Evolutionary conservation across 53 echinoderm and acorn worm genomes (phyloP), one percentile per base, ranked within the genome.

Genomic region (Hippasteria phrygiana): DNA sequence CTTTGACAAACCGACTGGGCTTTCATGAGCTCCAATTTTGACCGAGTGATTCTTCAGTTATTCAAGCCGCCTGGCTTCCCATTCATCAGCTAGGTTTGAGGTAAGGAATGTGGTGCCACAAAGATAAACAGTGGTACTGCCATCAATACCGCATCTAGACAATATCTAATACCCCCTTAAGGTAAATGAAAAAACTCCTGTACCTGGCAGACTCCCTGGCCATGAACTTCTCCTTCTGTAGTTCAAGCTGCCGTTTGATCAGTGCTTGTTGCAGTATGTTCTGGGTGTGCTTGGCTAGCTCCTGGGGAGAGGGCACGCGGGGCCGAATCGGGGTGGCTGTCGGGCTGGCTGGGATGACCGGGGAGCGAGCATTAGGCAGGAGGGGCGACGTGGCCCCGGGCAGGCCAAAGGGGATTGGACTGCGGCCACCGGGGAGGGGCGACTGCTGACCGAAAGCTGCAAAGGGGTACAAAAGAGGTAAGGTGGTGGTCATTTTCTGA

Each of bases 261-360:
- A 96, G 75, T 3, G 99, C 99, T 83, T 99, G 96, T 76, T 99
- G 99, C 81, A 95, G 75, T 80, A 99, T 99, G 75, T 88, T 94
- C 93, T 99, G 99, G 46, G 99, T 99, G 91, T 99, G 99, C 45
- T 94, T 96, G 38, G 94, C 99, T 59, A 99, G 90, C 90, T 99
- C 99, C 75, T 94, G 94, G 5, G 99, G 99, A 1, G 99, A 99
- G n/a, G 99, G 99, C 74, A 99, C 94, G 28, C 99, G 91, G 43
- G 90, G 92, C 5, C 77, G 76, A 22, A 87, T 70, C 7, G 91
- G 91, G 40, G 91, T 87, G 24, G 87, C 78, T 7, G 64, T 53
- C 14, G 87, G 87, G 33, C 86, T 75, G 55, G 85, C 43, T 29
- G 96, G 91, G 62, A 89, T 87, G 48, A 92, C 90, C 2, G 94